Base-by-base conservation (phyloP, 1,140 invertebrate species). In the Zaprionus lachaisei region DNA sequence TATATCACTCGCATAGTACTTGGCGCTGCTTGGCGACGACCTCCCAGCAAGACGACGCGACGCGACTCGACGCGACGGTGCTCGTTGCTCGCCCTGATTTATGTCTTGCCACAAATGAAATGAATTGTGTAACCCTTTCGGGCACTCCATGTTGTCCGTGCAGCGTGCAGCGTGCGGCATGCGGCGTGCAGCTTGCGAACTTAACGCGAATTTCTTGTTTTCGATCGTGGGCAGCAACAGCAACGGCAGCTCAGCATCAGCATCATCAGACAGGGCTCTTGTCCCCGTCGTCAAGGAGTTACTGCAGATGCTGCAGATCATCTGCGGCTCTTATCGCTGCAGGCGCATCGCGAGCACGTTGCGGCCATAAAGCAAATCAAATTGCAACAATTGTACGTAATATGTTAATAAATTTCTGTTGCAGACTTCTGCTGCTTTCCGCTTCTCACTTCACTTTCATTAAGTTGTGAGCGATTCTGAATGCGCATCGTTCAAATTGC, bases 351-450 rank as follows among this genome's bases (percentile, higher is more conserved):
- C 76, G 20, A 41, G 70, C 85, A 90, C 85, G 85, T 90, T 79
- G 73, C 66, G 62, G 76, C 79, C 76, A 90, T 90, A 90, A 90
- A 90, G 79, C 84, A 90, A 90, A 90, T 90, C 79, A 91, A 90
- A 90, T 90, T 90, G 85, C 85, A 90, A 91, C 85, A 90, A 90
- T 90, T 90, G 85, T 85, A 85, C 81, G 85, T 90, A 89, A 89
- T 89, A 89, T 90, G 85, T 89, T 89, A 85, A 89, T 89, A 89
- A 90, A 89, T 89, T 81, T 78, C n/a, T 44, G n/a, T 17, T n/a
- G 41, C 41, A 44, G 2, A n/a, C 78, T 78, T 31, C 15, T 22
- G 15, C 17, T 34, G 31, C 31, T 64, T 49, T 14, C 17, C 11
- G 14, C 37, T 37, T 57, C 55, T 47, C 51, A 68, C 74, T 61